Evolutionary conservation across 2,888 invertebrate genomes (phyloP).

Genomic region (Metalampra italica): DNA sequence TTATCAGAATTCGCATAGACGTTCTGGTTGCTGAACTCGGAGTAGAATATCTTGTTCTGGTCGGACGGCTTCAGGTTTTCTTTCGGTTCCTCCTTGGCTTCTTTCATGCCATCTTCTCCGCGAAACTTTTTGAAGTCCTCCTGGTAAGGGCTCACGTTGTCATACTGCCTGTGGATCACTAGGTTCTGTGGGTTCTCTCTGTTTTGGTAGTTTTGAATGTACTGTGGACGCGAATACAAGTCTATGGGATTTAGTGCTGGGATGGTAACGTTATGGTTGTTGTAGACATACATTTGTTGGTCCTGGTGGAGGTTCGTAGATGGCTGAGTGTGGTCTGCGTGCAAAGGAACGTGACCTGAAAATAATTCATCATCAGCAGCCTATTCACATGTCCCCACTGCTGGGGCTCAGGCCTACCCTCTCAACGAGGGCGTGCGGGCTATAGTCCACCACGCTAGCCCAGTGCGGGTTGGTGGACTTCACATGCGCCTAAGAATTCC

Average conservation of each 20-base stretch:
- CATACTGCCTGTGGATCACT: constrained; percentile 58
- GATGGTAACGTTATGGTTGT: constrained; percentile 41
- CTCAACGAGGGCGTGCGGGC: no score
- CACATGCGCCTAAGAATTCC: no score
- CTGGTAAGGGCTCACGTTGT: constrained; percentile 47
- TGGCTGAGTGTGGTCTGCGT: constrained; percentile 26
- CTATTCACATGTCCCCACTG: no score
- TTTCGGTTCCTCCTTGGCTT: constrained; percentile 53
- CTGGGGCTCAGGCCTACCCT: no score
- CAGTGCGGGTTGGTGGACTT: no score
- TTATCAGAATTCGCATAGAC: constrained; percentile 19
- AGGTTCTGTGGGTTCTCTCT: constrained; percentile 66
- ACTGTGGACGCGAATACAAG: constrained; percentile 49
- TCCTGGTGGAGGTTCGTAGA: constrained; percentile 32
- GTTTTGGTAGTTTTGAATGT: constrained; percentile 43
- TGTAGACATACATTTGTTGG: constrained; percentile 49
- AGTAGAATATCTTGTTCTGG: constrained; percentile 53
- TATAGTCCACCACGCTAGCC: no score
- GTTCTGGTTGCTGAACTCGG: constrained; percentile 27
- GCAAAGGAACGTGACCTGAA: constrained; percentile 53
- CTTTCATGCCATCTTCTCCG: constrained; percentile 37
- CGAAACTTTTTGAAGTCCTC: constrained; percentile 53
- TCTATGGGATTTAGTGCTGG: constrained; percentile 44
- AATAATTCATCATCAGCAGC: constrained; percentile 15
- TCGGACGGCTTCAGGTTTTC: constrained; percentile 60